Evolutionary conservation across 2,797 vertebrate species (phyloP), one percentile per base, ranked within the genome.

Genomic region (Fistularia commersonii): DNA sequence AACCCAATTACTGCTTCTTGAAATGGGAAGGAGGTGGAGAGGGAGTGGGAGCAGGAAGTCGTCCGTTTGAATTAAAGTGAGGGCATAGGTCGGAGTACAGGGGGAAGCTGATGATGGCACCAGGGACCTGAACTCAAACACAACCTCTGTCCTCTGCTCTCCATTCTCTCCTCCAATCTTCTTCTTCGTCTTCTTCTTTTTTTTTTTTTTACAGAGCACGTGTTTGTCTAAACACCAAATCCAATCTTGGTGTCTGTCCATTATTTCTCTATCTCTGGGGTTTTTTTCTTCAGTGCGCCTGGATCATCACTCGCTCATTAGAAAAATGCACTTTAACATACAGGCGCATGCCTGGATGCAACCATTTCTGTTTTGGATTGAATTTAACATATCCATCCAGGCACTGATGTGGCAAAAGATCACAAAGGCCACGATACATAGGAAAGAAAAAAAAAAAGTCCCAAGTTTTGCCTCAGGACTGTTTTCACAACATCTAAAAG

Each of bases 1-100:
- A 82, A 79, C 83, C 57, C 82, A 86, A 83, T 86, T 80, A 83
- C 63, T 56, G 42, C 77, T 72, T 54, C 72, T 74, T 38, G 51
- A 62, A 36, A 58, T 37, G 46, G 41, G 46, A 53, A 12, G 38
- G 41, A 41, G 58, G 39, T 32, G 11, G 10, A 32, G 52, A 39
- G 42, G 15, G 14, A 40, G 13, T 38, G 52, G 44, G 45, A 46
- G 60, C 33, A 12, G 41, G 23, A 45, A 57, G 44, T 8, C 47
- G 54, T 69, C 49, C n/a, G 6, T 66, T 69, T 72, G 64, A 75
- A 74, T 78, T 76, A 69, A 74, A 71, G 61, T 42, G 51, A 66
- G 71, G 73, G 76, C 67, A 66, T 57, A 80, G 65, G 69, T 81
- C 51, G 50, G 61, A 48, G 54, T 46, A 49, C 43, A 51, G 42